Base-by-base conservation (phyloP, 2,113 vertebrate genomes). In the Dipodomys merriami region DNA sequence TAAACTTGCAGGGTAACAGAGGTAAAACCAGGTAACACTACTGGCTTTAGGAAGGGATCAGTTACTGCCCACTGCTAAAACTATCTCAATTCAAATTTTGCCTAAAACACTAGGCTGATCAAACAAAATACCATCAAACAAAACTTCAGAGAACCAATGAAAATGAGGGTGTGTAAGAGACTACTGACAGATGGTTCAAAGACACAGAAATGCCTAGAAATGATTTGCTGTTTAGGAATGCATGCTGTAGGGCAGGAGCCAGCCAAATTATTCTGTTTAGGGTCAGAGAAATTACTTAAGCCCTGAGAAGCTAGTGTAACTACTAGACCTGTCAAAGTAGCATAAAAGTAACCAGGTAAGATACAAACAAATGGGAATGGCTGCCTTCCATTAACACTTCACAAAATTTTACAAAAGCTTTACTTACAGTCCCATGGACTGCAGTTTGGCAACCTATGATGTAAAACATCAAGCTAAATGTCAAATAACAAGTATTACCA, bases 381-480 rank as follows among this genome's bases (percentile, higher is more conserved):
- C 67, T 83, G 30, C 91, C 49, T 91, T 83, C 67, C 79, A 94
- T 78, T 46, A 83, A 90, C 91, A 93, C 20, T 67, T 78, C 67
- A 81, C 64, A 78, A 92, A 87, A 93, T 20, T 67, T 78, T 82
- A 81, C 64, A 78, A 92, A 87, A 93, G 90, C 46, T 72, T 82
- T 72, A 76, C 35, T 72, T 57, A 82, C 10, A 77, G 71, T 80
- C 64, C 65, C 69, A 87, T 4, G 60, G 25, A 53, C 15, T 72
- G 62, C 1, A 60, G 29, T 44, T 13, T 90, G 78, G 73, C 60
- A 88, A 85, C 27, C 73, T 33, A 64, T 4, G 20, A 60, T 94
- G 0, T 18, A 82, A 9, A 23, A 13, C 25, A 93, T 35, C 69
- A 91, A 67, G 60, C 16, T 86, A 76, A 91, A 76, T 86, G 69